Conservation (phyloP, 2,113 vertebrate species). For the Erpornis zantholeuca region DNA sequence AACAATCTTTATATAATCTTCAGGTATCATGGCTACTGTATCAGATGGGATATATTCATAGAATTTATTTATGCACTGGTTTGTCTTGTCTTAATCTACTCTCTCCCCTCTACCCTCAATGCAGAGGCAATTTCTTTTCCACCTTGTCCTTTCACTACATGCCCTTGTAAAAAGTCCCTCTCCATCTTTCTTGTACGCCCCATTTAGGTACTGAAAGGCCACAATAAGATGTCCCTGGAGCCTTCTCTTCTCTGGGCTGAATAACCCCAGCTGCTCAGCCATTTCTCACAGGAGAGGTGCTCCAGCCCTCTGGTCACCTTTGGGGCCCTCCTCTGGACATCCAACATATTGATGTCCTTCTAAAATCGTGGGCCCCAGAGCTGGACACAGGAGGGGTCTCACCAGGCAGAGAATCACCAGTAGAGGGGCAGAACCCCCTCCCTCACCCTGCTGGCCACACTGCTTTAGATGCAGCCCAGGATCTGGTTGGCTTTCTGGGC, state of each 20-base stretch:
- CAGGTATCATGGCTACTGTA: not conserved
- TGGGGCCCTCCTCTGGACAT: not conserved
- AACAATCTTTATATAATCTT: not conserved
- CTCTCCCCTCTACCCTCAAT: not conserved
- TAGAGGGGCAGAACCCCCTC: not conserved
- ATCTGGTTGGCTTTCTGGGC: not conserved
- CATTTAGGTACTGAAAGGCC: not conserved
- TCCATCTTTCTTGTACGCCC: not conserved
- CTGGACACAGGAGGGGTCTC: not conserved
- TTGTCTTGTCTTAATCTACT: not conserved
- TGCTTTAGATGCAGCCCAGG: not conserved
- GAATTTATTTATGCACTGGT: not conserved
- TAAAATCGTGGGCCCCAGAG: not conserved
- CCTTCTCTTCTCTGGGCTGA: not conserved
- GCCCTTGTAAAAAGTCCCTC: not conserved
- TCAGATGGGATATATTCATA: not conserved
- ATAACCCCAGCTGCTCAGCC: not conserved
- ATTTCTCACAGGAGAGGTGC: not conserved
- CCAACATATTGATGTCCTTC: not conserved
- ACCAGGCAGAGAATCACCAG: not conserved
- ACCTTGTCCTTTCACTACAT: not conserved
- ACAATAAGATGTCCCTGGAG: not conserved
- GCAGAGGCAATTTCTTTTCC: not conserved
- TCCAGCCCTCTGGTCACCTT: not conserved
- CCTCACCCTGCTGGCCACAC: fast-evolving